Base-by-base conservation (phyloP, 2,888 invertebrate genomes). In the Metalampra italica region DNA sequence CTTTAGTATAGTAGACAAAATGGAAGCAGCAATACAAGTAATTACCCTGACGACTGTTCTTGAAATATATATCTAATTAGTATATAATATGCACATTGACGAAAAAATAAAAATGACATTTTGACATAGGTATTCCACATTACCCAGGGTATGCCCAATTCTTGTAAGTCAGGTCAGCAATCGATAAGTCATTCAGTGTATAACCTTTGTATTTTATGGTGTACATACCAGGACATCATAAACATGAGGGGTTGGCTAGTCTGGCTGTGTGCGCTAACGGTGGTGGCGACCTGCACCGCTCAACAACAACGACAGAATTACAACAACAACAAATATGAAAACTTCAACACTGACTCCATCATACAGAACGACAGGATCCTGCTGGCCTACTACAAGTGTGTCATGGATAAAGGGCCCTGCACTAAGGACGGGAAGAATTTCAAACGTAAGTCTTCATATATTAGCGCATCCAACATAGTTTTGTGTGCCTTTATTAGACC, bases 391-490 rank as follows among this genome's bases (percentile, higher is more conserved):
- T 89, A 87, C 71, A 89, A 86, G 52, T 89, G 89, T 49, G 86
- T 89, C 43, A 89, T 89, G 89, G 88, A 89, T 47, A 88, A 83
- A 40, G 89, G 89, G 32, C 89, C 89, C 1, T 89, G 88, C 52
- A 89, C 86, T 7, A 87, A 86, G 48, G 89, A 89, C 40, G 89
- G 89, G 15, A 86, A 81, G 62, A 86, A 82, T 49, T 89, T 89
- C 44, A 89, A 88, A 73, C 79, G 89, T 88, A 58, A 79, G 88
- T 74, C 32, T 37, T 3, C 15, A 5, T n/a, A n/a, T n/a, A n/a
- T n/a, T n/a, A n/a, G n/a, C n/a, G 30, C 8, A 0, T 36, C 32
- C 1, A 37, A 15, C 7, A 30, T 30, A n/a, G 11, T 8, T n/a
- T 7, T 30, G 5, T 30, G 30, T 9, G 5, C n/a, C 22, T 22